Conservation (phyloP, 1,140 invertebrate genomes). For the Lanistes nyassanus region DNA sequence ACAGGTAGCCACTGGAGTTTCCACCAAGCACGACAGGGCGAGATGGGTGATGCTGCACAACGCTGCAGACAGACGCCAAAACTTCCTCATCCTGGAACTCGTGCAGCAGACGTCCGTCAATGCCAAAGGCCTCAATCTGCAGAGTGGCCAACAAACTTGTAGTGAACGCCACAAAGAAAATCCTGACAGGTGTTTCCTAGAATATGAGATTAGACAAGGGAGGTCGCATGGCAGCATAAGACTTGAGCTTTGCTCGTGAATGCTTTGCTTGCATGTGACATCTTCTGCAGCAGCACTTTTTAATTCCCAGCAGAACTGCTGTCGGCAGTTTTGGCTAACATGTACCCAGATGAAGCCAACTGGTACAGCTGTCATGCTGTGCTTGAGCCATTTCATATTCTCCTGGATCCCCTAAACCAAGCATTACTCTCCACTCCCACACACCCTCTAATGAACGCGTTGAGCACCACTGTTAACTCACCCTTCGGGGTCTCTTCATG, state of each 20-base stretch:
- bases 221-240: not conserved
- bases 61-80: conserved; percentile 54
- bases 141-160: no score
- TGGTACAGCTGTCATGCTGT: no score
- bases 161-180: no score
- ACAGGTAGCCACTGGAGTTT: conserved; percentile 60
- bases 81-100: conserved; percentile 48
- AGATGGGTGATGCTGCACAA: conserved; percentile 57
- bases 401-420: no score
- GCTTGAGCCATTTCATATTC: no score
- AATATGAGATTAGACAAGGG: not conserved
- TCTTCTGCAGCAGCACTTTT: no score
- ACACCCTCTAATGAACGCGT: not conserved
- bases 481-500: conserved; percentile 59
- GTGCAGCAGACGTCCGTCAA: conserved; percentile 43
- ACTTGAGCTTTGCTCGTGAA: not conserved
- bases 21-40: conserved; percentile 55
- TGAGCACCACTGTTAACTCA: conserved; percentile 30
- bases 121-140: conserved; percentile 57
- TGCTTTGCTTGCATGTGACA: no score
- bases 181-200: not conserved
- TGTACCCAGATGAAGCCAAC: no score
- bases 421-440: not conserved
- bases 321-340: no score
- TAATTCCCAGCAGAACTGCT: no score